phyloP scores from a whole-genome alignment of 92 coral and sea anemone species.

The Bergia puertoricense region DNA sequence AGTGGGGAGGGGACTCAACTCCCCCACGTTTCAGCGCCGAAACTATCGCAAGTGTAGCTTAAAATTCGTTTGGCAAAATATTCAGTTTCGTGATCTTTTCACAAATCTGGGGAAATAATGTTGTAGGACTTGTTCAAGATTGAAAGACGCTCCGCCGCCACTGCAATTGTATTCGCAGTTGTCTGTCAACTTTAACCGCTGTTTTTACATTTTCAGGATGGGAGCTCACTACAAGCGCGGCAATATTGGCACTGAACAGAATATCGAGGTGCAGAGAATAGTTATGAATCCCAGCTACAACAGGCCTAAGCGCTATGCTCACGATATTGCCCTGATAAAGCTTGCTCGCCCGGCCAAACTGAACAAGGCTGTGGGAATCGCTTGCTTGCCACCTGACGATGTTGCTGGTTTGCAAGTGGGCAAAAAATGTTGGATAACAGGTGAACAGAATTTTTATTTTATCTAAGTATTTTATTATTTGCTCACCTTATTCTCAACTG shows the following conservation, averaged over 20 bases:
- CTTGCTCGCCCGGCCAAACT: constrained; percentile 23
- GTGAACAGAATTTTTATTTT: background rate
- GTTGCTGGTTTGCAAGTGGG: background rate
- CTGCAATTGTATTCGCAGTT: too few species aligned
- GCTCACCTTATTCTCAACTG: too few species aligned
- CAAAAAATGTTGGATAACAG: constrained; percentile 33
- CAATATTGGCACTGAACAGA: constrained; percentile 5
- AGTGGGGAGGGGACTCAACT: too few species aligned
- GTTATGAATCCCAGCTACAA: constrained; percentile 18
- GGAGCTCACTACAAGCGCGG: constrained; percentile 33
- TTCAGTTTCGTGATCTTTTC: too few species aligned
- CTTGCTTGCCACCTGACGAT: background rate
- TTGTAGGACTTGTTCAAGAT: too few species aligned
- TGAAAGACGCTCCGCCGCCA: too few species aligned
- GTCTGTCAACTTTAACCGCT: too few species aligned
- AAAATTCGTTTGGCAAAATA: too few species aligned
- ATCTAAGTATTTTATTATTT: too few species aligned
- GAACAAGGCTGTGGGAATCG: constrained; percentile 24
- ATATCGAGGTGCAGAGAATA: background rate
- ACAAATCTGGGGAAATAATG: too few species aligned
- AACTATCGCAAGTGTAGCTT: too few species aligned
- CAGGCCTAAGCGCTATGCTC: constrained; percentile 1
- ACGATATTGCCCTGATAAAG: constrained; percentile 31
- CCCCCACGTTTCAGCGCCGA: too few species aligned
- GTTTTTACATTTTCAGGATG: background rate